Percentiles rank a stretch among this genome's conserved stretches.
Conservation (phyloP, 2,113 vertebrate genomes). For the Monopterus albus region DNA sequence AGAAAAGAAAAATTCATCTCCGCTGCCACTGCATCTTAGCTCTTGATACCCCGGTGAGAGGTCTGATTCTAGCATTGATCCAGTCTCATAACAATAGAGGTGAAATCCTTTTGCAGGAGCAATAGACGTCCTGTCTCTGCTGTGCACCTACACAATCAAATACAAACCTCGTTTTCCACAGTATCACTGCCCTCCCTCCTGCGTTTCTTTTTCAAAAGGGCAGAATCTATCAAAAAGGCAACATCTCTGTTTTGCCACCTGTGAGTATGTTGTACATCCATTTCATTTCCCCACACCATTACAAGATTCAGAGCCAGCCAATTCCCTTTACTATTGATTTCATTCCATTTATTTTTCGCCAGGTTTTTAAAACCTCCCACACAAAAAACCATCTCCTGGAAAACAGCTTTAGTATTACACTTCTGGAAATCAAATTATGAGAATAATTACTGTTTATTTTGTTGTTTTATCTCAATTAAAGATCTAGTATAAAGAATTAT, state of each 20-base stretch:
- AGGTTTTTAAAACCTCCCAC: conserved; percentile 70
- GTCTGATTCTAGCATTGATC: conserved; percentile 75
- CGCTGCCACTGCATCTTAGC: conserved; percentile 50
- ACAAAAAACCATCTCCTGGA: conserved; percentile 68
- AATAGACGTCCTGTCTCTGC: conserved; percentile 65
- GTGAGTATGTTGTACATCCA: conserved; percentile 73
- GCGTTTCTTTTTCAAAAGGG: conserved; percentile 65
- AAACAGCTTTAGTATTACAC: conserved; percentile 61
- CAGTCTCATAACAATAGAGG: conserved; percentile 69
- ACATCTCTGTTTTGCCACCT: conserved; percentile 78
- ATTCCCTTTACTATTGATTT: conserved; percentile 80
- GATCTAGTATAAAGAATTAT: not conserved
- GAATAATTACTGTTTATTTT: conserved; percentile 47
- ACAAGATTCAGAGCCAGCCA: conserved; percentile 69
- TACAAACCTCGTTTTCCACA: conserved; percentile 76
- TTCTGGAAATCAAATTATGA: conserved; percentile 43
- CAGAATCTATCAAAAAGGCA: conserved; percentile 74
- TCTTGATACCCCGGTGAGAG: conserved; percentile 55
- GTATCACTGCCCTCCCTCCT: conserved; percentile 53
- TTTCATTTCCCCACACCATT: conserved; percentile 76
- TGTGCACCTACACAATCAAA: conserved; percentile 69
- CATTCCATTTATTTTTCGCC: conserved; percentile 72
- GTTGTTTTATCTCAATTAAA: conserved; percentile 30
- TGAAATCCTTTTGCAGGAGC: conserved; percentile 63
- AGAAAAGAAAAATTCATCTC: conserved; percentile 64